Percentiles rank a stretch among this genome's conserved stretches.
phyloP scores from a whole-genome alignment of 2,113 vertebrate species.

The Illadopsis cleaveri region DNA sequence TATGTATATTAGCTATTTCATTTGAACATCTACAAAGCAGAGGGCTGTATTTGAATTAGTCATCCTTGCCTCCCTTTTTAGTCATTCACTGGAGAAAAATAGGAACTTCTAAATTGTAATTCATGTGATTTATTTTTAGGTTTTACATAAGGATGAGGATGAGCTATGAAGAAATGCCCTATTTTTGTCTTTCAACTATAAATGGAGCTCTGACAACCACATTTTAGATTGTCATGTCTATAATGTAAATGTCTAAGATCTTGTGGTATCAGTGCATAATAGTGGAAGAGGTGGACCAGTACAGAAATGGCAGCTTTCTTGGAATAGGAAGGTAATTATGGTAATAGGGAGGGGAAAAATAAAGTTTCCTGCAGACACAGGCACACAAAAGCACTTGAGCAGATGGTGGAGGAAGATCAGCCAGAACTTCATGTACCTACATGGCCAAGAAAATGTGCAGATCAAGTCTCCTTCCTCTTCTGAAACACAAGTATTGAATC shows the following conservation, averaged over 20 bases:
- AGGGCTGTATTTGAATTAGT: background rate
- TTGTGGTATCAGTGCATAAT: background rate
- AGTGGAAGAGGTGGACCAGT: background rate
- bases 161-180: background rate
- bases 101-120: background rate
- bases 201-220: background rate
- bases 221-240: background rate
- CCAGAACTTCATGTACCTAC: background rate
- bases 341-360: background rate
- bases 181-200: constrained; percentile 11
- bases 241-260: background rate
- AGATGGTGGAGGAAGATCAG: constrained; percentile 11
- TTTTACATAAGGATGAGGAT: background rate
- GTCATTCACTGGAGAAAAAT: constrained; percentile 31
- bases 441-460: background rate
- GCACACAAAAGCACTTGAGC: background rate
- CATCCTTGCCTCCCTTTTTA: constrained; percentile 19
- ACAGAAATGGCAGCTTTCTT: background rate
- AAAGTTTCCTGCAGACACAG: background rate
- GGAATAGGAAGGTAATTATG: background rate
- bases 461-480: background rate
- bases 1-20: background rate
- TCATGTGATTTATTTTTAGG: constrained; percentile 31
- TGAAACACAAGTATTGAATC: background rate
- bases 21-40: background rate